These are phyloP conservation scores for Calliphora vomitoria DNA, from an alignment of 2,888 invertebrate genomes.

Conservation along the genomic window DNA sequence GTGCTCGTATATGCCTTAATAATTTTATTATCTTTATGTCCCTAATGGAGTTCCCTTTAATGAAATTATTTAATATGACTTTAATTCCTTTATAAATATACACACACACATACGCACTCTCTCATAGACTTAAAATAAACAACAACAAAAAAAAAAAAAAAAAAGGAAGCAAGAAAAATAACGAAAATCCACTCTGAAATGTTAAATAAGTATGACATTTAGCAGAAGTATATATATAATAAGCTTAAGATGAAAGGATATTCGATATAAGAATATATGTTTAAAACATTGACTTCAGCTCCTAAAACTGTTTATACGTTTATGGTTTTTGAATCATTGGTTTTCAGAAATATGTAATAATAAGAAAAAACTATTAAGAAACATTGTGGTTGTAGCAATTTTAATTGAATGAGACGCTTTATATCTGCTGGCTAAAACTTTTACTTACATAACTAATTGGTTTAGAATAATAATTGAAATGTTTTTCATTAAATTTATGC, in stretches of 20 bases:
- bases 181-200: slow-evolving; percentile 33
- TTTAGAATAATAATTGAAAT: no score
- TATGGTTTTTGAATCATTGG: no score
- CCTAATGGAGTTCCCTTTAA: slow-evolving; percentile 71
- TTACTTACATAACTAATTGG: no score
- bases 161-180: background rate
- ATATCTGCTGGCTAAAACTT: no score
- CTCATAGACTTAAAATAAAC: background rate
- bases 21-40: slow-evolving; percentile 72
- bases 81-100: slow-evolving; percentile 58
- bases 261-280: background rate
- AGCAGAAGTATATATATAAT: slow-evolving; percentile 29
- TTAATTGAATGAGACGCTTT: no score
- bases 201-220: slow-evolving; percentile 25
- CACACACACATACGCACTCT: slow-evolving; percentile 1
- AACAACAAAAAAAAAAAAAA: no score
- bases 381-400: no score
- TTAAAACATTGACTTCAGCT: background rate
- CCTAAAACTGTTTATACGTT: background rate
- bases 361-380: no score
- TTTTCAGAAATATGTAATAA: no score
- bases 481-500: no score
- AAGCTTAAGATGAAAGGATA: slow-evolving; percentile 35
- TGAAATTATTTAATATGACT: slow-evolving; percentile 73
- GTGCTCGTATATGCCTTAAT: slow-evolving; percentile 60